phyloP scores from a whole-genome alignment of 2,113 vertebrate genomes.

The Microcebus murinus region DNA sequence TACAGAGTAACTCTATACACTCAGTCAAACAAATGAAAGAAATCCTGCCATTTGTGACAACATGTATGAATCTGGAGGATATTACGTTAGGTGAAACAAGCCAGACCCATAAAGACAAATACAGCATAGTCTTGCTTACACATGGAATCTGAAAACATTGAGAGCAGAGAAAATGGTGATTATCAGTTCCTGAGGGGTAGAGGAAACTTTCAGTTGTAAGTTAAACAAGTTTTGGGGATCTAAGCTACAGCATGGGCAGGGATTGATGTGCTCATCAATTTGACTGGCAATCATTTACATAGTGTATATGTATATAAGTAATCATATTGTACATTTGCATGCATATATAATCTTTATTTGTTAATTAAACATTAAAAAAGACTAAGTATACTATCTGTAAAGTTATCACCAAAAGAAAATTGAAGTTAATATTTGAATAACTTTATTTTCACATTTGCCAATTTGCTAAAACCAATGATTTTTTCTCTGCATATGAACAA shows the following conservation, averaged over 20 bases:
- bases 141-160: neutral
- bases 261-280: neutral
- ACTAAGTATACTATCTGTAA: neutral
- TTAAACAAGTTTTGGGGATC: neutral
- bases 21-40: neutral
- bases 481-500: neutral
- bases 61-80: neutral
- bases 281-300: neutral
- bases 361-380: neutral
- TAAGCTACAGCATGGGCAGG: no score
- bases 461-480: neutral
- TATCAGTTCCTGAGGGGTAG: no score
- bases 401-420: neutral
- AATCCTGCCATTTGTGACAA: neutral
- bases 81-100: neutral
- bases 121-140: neutral
- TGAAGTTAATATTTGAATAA: neutral
- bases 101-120: neutral
- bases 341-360: neutral
- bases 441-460: neutral
- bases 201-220: neutral
- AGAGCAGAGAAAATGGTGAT: neutral
- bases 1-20: neutral
- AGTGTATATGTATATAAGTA: neutral
- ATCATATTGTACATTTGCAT: neutral